Base-by-base conservation (phyloP, 2,888 invertebrate genomes). In the Drosophila silvestris region DNA sequence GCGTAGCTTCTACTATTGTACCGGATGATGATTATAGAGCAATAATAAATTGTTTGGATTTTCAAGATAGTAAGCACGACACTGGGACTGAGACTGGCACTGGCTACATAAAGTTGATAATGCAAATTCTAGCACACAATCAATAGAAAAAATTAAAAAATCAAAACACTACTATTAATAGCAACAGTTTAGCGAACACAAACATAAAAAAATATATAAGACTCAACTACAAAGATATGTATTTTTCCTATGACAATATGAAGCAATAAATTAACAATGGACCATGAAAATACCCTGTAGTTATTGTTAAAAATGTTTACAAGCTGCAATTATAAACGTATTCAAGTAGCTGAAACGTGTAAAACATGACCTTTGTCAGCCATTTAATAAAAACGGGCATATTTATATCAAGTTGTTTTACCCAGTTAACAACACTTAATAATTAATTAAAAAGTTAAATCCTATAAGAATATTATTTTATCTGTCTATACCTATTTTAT, bases 141-240 rank as follows among this genome's bases (percentile, higher is more conserved):
- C 69, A 35, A 30, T 35, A 41, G 16, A 53, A 37, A 57, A 9
- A 60, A 51, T 44, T n/a, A 22, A 16, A 35, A 65, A 69, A 63
- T 26, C 39, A 58, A 35, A 53, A 41, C 41, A 50, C 58, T 12
- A 32, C 39, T 79, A 79, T 71, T 61, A 61, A 79, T 79, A 79
- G 78, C 56, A 50, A 58, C 26, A 50, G 52, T 71, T 69, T 30
- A 65, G 59, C 62, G 56, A 56, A 28, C 41, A 52, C 26, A 65
- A 62, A 50, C 28, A 65, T 39, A 50, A 60, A 67, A 52, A 39
- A 26, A 22, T 22, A 26, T 26, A 16, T 44, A 44, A 59, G 52
- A 32, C 26, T 33, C 12, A 65, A 64, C 22, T 51, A 19, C 30
- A 54, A 60, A 35, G 35, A 74, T 67, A 64, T 69, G 32, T 53